Evolutionary conservation across 2,888 invertebrate species (phyloP).

Genomic region (Deilephila porcellus): DNA sequence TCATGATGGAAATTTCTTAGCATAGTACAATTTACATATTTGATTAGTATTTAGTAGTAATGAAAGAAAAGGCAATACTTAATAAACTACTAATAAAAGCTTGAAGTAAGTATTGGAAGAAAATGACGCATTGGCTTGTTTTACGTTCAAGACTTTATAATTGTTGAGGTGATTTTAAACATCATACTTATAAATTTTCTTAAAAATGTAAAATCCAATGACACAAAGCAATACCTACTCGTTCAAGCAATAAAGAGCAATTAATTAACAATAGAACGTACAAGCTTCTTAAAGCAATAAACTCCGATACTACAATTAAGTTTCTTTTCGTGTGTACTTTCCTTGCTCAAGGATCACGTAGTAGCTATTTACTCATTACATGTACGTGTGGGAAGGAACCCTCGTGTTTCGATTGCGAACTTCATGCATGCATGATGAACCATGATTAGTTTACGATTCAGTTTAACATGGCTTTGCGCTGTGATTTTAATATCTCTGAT

Average conservation of each 20-base stretch:
- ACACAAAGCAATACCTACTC: background rate
- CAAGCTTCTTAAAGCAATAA: background rate
- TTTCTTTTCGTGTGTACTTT: constrained; percentile 13
- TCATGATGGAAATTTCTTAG: background rate
- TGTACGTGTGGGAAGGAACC: constrained; percentile 2
- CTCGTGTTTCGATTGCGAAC: constrained; percentile 42
- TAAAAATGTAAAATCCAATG: background rate
- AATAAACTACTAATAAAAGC: too few relatives aligned
- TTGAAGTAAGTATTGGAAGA: too few relatives aligned
- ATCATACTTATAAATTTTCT: too few relatives aligned
- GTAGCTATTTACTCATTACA: constrained; percentile 18
- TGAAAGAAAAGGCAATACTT: too few relatives aligned
- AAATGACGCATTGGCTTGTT: too few relatives aligned
- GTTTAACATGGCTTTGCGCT: constrained; percentile 56
- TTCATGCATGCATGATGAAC: constrained; percentile 76
- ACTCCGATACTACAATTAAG: background rate
- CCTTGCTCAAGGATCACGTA: constrained; percentile 17
- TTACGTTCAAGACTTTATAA: too few relatives aligned
- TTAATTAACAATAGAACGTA: background rate
- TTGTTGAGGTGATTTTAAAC: too few relatives aligned
- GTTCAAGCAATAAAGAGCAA: background rate
- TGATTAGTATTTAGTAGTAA: too few relatives aligned
- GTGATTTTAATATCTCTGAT: constrained; percentile 71
- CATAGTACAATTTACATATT: too few relatives aligned
- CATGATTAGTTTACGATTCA: constrained; percentile 62